These are phyloP conservation scores for Microtus oregoni DNA, from an alignment of 2,113 vertebrate species.

Conservation along the genomic window DNA sequence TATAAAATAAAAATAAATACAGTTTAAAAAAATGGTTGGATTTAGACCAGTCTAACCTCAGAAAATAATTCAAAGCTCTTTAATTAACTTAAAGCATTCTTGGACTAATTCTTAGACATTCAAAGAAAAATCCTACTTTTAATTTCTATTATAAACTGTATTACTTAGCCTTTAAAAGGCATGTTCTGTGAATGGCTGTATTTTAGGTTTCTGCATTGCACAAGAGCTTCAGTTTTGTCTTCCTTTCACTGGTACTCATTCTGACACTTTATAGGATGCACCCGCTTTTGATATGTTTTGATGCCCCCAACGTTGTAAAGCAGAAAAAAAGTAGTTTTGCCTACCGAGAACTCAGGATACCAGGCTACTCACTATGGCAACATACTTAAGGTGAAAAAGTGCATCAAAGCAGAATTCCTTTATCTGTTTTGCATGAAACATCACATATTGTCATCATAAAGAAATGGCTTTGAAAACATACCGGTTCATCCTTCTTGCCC, in stretches of 20 bases:
- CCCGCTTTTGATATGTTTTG: neutral
- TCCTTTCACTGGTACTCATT: neutral
- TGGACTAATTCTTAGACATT: neutral
- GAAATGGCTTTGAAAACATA: conserved; percentile 82
- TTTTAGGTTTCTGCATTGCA: conserved; percentile 48
- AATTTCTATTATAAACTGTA: conserved; percentile 35
- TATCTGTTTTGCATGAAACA: conserved; percentile 56
- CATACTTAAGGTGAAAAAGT: neutral
- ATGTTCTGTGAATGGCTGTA: conserved; percentile 26
- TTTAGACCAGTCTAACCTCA: conserved; percentile 49
- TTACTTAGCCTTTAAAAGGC: neutral
- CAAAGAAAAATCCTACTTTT: conserved; percentile 36
- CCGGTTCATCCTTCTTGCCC: conserved; percentile 96
- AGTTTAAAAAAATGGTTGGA: neutral
- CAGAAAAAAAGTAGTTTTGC: neutral
- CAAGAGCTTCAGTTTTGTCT: conserved; percentile 14
- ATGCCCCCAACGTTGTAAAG: neutral
- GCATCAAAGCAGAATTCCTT: conserved; percentile 45
- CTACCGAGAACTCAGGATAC: conserved; percentile 58
- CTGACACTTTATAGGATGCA: neutral
- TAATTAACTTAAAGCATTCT: conserved; percentile 61
- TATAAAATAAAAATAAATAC: neutral
- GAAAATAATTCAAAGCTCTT: conserved; percentile 24
- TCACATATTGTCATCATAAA: conserved; percentile 55
- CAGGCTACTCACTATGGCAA: neutral